Base-by-base conservation (phyloP, 2,888 invertebrate species). In the Tigriopus californicus region DNA sequence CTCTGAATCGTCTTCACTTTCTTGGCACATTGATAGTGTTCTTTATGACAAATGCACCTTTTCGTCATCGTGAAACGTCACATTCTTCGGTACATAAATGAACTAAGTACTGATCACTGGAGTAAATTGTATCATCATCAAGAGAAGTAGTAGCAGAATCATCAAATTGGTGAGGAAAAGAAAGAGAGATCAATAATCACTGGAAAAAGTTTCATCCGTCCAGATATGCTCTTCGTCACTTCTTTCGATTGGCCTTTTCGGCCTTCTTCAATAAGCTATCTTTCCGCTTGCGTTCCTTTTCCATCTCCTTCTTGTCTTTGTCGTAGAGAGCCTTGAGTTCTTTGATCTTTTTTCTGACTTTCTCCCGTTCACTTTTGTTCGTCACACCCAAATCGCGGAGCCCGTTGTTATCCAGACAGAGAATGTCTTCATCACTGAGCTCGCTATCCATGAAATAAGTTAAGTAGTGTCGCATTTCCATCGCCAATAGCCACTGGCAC, bases 321-420 rank as follows among this genome's bases (percentile, higher is more conserved):
- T 76, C 76, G 48, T 73, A 66, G 20, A 70, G 68, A 13, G 67
- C 62, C 64, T 72, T 72, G 65, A 77, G 68, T 63, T 75, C 74
- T 66, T 76, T 76, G 40, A 76, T 68, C 64, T 71, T 73, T 67
- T 76, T 76, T 66, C 76, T 77, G 60, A 76, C 67, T 40, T 72
- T 61, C 51, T 73, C 70, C 53, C 76, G 70, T n/a, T 60, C 60
- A 18, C 46, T 46, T 62, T 54, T 63, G 58, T 52, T 64, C 63
- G 59, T 63, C 62, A 33, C 63, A 61, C 60, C 61, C 51, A 87
- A 77, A 64, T 82, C 79, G 75, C 95, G 97, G 64, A 97, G 80
- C 73, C 90, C 91, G 61, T 86, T 81, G 0, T 91, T 88, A 69
- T 92, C 91, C 59, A 97, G 76, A 63, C 85, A 81, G 51, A 97